Percentiles rank a stretch among this genome's conserved stretches.
Evolutionary conservation across 2,113 vertebrate genomes (phyloP).

Genomic region (Toxotes chatareus): DNA sequence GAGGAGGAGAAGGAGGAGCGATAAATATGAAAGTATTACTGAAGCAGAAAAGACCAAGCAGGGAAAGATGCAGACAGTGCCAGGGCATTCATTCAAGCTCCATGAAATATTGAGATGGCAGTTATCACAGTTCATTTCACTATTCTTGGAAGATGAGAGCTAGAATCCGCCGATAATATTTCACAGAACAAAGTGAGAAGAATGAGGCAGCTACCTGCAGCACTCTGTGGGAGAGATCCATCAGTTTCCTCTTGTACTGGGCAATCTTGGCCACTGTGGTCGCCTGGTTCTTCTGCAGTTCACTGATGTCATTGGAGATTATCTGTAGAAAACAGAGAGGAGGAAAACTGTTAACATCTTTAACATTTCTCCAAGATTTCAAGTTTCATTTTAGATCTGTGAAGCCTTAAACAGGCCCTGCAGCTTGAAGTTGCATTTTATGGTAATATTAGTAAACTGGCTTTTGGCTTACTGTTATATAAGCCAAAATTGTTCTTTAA

Average conservation of each 20-base stretch:
- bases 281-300: constrained; percentile 97
- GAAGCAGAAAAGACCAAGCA: neutral
- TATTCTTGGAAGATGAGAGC: neutral
- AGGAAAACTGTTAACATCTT: neutral
- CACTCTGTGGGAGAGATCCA: constrained; percentile 96
- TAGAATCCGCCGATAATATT: neutral
- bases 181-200: neutral
- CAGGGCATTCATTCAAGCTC: constrained; percentile 14
- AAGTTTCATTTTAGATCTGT: neutral
- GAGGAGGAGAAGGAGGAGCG: neutral
- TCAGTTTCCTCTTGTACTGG: constrained; percentile 97
- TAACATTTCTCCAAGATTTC: neutral
- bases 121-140: neutral
- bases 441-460: neutral
- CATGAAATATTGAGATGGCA: neutral
- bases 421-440: neutral
- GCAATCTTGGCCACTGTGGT: constrained; percentile 97
- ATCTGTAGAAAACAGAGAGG: constrained; percentile 84
- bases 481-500: neutral
- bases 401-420: neutral
- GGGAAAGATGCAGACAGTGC: neutral
- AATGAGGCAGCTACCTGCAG: constrained; percentile 87
- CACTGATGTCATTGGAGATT: constrained; percentile 95
- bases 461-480: neutral
- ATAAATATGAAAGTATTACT: neutral